Percentiles rank a stretch among this genome's conserved stretches.
These are phyloP conservation scores for Drosophila azteca DNA, from an alignment of 1,140 invertebrate genomes.

Conservation along the genomic window DNA sequence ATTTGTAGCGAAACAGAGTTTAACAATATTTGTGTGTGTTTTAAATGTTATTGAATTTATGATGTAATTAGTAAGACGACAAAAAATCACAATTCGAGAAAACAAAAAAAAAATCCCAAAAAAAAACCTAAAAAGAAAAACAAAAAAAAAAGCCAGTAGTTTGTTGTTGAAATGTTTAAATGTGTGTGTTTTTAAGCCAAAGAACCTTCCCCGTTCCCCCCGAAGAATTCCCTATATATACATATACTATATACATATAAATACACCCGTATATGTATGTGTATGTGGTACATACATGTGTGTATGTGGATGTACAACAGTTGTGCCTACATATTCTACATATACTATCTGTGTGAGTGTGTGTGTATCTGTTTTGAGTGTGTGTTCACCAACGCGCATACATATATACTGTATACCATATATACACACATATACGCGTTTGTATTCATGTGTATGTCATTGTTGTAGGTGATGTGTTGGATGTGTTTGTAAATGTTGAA, in stretches of 20 bases:
- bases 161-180: conserved; percentile 82
- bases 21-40: conserved; percentile 69
- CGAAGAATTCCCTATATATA: conserved; percentile 21
- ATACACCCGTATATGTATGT: conserved; percentile 29
- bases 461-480: conserved; percentile 60
- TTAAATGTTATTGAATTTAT: conserved; percentile 83
- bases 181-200: conserved; percentile 69
- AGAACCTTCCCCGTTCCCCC: conserved; percentile 7
- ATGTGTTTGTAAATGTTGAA: conserved; percentile 72
- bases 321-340: too few relatives aligned
- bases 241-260: conserved; percentile 20
- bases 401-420: too few relatives aligned
- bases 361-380: too few relatives aligned
- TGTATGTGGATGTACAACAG: conserved; percentile 29
- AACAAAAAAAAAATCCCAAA: conserved; percentile 10
- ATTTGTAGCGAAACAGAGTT: conserved; percentile 72
- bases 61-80: conserved; percentile 55
- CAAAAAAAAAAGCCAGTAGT: conserved; percentile 50
- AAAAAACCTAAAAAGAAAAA: conserved; percentile 19
- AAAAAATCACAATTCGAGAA: conserved; percentile 37
- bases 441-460: conserved; percentile 42
- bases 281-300: conserved; percentile 29
- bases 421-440: not conserved
- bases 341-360: conserved; percentile 16
- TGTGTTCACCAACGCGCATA: too few relatives aligned